Evolutionary conservation across 2,888 invertebrate genomes (phyloP).

Genomic region (Hartigia nigra): DNA sequence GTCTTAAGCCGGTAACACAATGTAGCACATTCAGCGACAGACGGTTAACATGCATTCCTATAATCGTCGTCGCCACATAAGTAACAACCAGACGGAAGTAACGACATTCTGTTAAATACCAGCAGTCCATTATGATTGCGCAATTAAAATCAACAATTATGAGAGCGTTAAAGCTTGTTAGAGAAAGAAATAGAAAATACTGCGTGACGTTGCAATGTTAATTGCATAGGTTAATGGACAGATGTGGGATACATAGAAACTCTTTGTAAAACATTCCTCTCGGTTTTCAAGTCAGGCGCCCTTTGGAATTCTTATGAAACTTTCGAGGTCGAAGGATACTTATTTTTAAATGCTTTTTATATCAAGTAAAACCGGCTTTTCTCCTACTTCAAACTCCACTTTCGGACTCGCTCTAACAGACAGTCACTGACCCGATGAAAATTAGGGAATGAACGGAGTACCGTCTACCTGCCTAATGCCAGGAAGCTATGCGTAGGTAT

Average conservation of each 20-base stretch:
- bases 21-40: constrained; percentile 37
- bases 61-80: constrained; percentile 25
- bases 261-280: background rate
- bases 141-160: background rate
- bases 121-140: background rate
- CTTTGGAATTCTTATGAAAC: background rate
- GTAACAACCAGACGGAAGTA: background rate
- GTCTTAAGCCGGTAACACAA: constrained; percentile 48
- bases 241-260: background rate
- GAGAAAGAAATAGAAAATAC: background rate
- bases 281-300: background rate
- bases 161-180: background rate
- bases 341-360: background rate
- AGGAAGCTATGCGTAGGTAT: background rate
- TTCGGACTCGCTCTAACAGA: constrained; percentile 35
- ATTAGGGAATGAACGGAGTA: constrained; percentile 38
- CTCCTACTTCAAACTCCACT: constrained; percentile 26
- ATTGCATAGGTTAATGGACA: background rate
- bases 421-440: constrained; percentile 48
- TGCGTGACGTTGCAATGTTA: background rate
- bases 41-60: constrained; percentile 32
- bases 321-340: background rate
- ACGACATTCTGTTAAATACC: constrained; percentile 2
- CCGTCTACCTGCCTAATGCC: background rate
- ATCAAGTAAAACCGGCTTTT: background rate